phyloP scores from a whole-genome alignment of 2,113 vertebrate species.

The Smithornis capensis region DNA sequence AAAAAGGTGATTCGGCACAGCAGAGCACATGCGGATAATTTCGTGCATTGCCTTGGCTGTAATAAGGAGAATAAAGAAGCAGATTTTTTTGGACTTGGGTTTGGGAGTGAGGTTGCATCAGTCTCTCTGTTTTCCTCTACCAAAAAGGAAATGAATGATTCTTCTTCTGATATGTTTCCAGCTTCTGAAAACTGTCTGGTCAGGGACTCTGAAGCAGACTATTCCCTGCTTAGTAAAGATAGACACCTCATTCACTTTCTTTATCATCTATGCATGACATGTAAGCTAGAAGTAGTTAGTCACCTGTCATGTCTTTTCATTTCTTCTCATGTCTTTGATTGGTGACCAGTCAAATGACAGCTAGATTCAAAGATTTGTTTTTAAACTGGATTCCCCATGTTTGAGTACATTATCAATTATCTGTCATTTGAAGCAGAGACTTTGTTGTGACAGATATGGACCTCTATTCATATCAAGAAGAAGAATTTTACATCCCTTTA shows the following conservation, averaged over 20 bases:
- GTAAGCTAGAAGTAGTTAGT: neutral
- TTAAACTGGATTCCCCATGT: neutral
- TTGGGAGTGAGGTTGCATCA: neutral
- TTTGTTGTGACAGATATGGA: neutral
- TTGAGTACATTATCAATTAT: conserved; percentile 11
- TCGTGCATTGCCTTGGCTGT: neutral
- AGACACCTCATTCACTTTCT: neutral
- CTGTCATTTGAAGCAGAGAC: neutral
- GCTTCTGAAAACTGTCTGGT: neutral
- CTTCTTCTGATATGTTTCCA: neutral
- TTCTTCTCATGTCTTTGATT: neutral
- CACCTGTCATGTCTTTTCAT: neutral
- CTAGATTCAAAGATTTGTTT: conserved; percentile 35
- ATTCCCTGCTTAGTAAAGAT: neutral
- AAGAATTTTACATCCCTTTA: conserved; percentile 1
- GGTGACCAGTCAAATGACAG: conserved; percentile 36
- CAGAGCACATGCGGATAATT: neutral
- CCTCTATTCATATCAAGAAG: neutral
- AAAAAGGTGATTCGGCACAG: neutral
- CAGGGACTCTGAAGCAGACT: neutral
- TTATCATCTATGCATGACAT: neutral
- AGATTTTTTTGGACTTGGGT: neutral
- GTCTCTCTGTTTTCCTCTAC: neutral
- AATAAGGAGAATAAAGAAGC: neutral
- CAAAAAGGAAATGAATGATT: neutral